phyloP scores from a whole-genome alignment of 2,113 vertebrate species.

The Cinclus cinclus region DNA sequence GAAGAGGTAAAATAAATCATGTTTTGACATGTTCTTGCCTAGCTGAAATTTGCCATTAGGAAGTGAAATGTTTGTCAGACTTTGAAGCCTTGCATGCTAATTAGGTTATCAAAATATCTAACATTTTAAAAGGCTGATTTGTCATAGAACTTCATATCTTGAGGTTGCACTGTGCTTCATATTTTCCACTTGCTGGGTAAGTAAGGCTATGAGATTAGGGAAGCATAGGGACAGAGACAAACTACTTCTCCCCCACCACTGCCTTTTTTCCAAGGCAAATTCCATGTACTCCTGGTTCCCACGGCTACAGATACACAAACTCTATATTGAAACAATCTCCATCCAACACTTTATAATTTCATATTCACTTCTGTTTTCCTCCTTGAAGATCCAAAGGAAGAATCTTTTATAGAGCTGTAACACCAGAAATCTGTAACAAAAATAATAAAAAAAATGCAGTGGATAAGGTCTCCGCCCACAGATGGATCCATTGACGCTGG shows the following conservation, averaged over 20 bases:
- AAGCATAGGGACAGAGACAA: neutral
- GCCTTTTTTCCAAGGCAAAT: neutral
- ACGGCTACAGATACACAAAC: neutral
- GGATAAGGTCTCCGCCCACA: neutral
- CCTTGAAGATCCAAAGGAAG: neutral
- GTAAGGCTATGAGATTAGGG: neutral
- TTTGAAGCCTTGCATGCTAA: neutral
- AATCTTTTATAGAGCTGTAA: neutral
- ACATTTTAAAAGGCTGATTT: neutral
- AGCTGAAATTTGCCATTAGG: neutral
- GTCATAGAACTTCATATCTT: neutral
- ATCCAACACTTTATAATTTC: neutral
- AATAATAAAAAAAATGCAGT: neutral
- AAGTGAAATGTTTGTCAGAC: neutral
- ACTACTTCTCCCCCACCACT: rapidly evolving
- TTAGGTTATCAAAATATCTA: neutral
- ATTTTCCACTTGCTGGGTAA: neutral
- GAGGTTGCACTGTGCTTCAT: neutral
- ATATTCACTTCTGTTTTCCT: neutral
- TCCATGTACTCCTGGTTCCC: neutral
- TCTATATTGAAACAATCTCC: neutral
- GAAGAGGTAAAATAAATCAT: slow-evolving; percentile 79
- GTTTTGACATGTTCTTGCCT: neutral
- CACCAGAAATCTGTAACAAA: neutral
- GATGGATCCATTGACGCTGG: neutral